Conservation (phyloP, 37 sponge, comb jelly and placozoan species). For the Tethya wilhelma region DNA sequence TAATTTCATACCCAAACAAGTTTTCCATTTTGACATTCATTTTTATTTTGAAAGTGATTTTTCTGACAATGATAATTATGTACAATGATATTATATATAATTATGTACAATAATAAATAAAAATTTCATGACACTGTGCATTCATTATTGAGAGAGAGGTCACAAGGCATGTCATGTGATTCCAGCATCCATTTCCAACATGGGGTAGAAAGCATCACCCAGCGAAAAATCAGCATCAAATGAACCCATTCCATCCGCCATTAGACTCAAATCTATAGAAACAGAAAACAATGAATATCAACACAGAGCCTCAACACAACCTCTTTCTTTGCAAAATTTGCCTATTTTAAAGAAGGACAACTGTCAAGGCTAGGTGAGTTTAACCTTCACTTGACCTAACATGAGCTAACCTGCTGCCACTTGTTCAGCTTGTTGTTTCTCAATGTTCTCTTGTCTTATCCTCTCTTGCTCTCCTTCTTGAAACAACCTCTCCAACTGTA, state of each 20-base stretch:
- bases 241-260: constrained; percentile 12
- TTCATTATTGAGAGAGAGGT: not conserved
- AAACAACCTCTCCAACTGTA: constrained; percentile 40
- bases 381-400: not conserved
- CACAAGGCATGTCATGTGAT: constrained; percentile 36
- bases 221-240: constrained; percentile 51
- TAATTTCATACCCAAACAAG: no score
- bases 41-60: no score
- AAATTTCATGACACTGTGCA: constrained; percentile 1
- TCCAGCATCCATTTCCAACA: constrained; percentile 31
- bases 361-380: not conserved
- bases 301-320: not conserved
- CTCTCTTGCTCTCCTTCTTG: constrained; percentile 54
- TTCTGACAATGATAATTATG: no score
- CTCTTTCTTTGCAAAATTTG: not conserved
- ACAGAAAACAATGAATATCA: no score
- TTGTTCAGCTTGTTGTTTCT: constrained; percentile 48
- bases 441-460: constrained; percentile 36
- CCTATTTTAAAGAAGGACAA: no score
- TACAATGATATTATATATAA: no score
- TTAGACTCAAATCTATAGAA: constrained; percentile 44
- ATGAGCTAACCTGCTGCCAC: constrained; percentile 36
- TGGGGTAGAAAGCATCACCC: constrained; percentile 26
- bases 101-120: no score
- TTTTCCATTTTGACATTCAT: no score